Conservation (phyloP, 2,113 vertebrate genomes). For the Nesogale talazaci region DNA sequence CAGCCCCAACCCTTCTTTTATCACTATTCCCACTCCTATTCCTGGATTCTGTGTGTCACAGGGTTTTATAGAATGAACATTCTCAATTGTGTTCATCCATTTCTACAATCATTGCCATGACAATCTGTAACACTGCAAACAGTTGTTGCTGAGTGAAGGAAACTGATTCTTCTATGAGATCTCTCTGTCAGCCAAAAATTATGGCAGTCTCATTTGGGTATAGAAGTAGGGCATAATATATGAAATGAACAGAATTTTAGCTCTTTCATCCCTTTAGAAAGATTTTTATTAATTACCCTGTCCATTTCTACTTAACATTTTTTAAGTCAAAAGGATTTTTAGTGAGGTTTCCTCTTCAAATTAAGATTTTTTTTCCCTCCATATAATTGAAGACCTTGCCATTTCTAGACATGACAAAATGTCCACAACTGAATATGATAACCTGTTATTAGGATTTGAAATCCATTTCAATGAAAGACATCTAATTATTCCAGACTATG, state of each 20-base stretch:
- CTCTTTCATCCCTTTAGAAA: constrained; percentile 3
- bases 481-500: constrained; percentile 65
- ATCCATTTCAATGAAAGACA: constrained; percentile 57
- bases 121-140: constrained; percentile 83
- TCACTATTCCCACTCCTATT: too few species aligned
- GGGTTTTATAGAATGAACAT: constrained; percentile 85
- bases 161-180: constrained; percentile 84
- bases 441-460: constrained; percentile 61
- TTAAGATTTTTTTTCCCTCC: constrained; percentile 43
- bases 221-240: constrained; percentile 47
- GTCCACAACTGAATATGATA: constrained; percentile 65
- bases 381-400: constrained; percentile 62
- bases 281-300: constrained; percentile 58
- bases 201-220: constrained; percentile 70
- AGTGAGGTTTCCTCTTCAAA: constrained; percentile 52
- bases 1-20: too few species aligned
- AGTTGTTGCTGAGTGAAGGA: constrained; percentile 85
- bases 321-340: constrained; percentile 46
- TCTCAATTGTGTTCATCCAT: constrained; percentile 86
- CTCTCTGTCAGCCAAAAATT: constrained; percentile 82
- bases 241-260: constrained; percentile 27
- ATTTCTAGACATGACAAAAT: constrained; percentile 65
- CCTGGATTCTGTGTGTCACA: too few species aligned
- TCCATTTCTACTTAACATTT: constrained; percentile 61
- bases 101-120: constrained; percentile 81